Base-by-base conservation (phyloP, 1,140 invertebrate genomes). In the Popillia japonica region DNA sequence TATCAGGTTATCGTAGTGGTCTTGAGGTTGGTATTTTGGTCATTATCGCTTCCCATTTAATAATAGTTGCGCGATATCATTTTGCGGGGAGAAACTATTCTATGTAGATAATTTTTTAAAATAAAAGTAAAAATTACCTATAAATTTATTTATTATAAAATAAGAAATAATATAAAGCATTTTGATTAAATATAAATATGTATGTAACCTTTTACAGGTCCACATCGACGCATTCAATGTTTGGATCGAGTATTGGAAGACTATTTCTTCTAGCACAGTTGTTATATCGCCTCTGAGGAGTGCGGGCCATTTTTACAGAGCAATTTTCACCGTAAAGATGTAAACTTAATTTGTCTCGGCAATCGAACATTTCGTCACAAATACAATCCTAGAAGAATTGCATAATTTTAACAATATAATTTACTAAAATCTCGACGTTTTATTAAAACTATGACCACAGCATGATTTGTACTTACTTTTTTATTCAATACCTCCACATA, bases 281-380 rank as follows among this genome's bases (percentile, higher is more conserved):
- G 27, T 72, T 72, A 72, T 34, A 72, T 4, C 64, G 23, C 7
- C 9, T 7, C 27, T 72, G n/a, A 11, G 1, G 2, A 40, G 2
- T 0, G 7, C 7, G 11, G 3, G 9, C 20, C 23, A 34, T 72
- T 72, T 8, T 10, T 27, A 14, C 4, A 14, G 27, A 6, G 4
- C 64, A 72, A 6, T n/a, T 0, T 11, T 72, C 34, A 11, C 64
- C 23, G 14, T 72, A 72, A 34, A 72, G 34, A 10, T 72, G 64
- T 14, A 27, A 14, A 27, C 64, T 23, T 10, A 72, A 72, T 22
- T 8, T 34, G 22, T 72, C 64, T 7, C 64, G 23, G 27, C 64
- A 72, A 72, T 72, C 64, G 8, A 72, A 34, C 11, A n/a, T 11
- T 8, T 22, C 64, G 34, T 72, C 64, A 23, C 64, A 72, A 72